phyloP scores from a whole-genome alignment of 2,113 vertebrate genomes.

The Lophochroa leadbeateri region DNA sequence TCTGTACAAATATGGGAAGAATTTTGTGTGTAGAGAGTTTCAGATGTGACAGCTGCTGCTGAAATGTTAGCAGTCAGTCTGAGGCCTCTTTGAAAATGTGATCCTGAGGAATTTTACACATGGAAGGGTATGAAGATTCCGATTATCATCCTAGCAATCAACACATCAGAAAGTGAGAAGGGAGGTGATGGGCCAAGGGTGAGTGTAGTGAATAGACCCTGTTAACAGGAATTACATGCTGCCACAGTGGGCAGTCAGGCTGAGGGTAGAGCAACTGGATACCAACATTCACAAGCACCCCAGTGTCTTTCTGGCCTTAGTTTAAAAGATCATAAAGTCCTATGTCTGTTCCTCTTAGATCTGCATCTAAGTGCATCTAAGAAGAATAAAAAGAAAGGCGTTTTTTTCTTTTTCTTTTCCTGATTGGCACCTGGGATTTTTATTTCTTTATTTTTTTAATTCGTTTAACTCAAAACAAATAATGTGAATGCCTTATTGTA shows the following conservation, averaged over 20 bases:
- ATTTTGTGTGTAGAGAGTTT: background rate
- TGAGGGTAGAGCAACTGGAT: background rate
- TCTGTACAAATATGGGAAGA: background rate
- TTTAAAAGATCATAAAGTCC: background rate
- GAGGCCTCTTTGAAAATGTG: background rate
- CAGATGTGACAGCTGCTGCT: background rate
- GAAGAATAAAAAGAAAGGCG: background rate
- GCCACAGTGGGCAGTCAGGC: background rate
- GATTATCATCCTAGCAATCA: background rate
- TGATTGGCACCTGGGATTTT: background rate
- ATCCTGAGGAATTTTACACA: background rate
- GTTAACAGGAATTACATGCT: background rate
- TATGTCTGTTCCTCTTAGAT: background rate
- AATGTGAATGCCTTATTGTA: background rate
- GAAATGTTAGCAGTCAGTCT: background rate
- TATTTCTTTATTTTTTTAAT: background rate
- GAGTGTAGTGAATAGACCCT: background rate
- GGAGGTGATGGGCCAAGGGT: rapidly evolving
- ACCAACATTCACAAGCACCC: rapidly evolving
- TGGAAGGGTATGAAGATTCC: background rate
- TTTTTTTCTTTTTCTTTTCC: background rate
- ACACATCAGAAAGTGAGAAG: background rate
- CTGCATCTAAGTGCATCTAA: background rate
- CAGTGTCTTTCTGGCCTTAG: background rate
- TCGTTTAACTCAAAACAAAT: background rate